Evolutionary conservation across 2,888 invertebrate genomes (phyloP), one percentile per base, ranked within the genome.

Genomic region (Acanthosoma haemorrhoidale): DNA sequence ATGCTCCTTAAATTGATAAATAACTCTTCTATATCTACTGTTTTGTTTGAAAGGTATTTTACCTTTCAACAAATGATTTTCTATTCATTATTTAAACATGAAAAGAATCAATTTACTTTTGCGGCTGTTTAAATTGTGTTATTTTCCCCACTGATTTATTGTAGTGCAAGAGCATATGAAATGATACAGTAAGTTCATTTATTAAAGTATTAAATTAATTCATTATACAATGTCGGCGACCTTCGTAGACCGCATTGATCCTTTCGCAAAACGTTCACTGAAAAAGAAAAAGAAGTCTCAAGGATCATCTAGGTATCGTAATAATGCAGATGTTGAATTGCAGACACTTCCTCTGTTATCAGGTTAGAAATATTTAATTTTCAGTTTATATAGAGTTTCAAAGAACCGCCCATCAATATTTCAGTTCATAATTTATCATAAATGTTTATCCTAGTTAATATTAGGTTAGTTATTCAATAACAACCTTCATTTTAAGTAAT

Each of bases 161-260:
- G 16, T 57, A 25, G 25, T 25, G 25, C 13, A 36, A 36, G 9
- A n/a, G 38, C 38, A 41, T 11, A 25, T 38, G 39, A 16, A 41
- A 63, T 63, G 38, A 63, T 38, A 21, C 29, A 39, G 39, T 41
- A 21, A 16, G 4, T 25, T 4, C n/a, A 57, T 64, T 70, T 29
- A 31, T 38, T 15, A 64, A 67, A 25, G 36, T 18, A 34, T 5
- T 67, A 18, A 1, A 15, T 51, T 3, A 21, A 67, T 32, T 29
- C 16, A 16, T n/a, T 18, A n/a, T 29, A 68, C 68, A 15, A 63
- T 63, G 72, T 75, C 91, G 84, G 89, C 88, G 85, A 89, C 92
- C 82, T 94, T 96, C 87, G 96, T 96, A 84, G 97, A 98, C 87
- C 92, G 96, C 84, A 97, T 98, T 86, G 98, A 98, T 87, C 98